phyloP scores from a whole-genome alignment of 2,888 invertebrate species.

The Aromia moschata region DNA sequence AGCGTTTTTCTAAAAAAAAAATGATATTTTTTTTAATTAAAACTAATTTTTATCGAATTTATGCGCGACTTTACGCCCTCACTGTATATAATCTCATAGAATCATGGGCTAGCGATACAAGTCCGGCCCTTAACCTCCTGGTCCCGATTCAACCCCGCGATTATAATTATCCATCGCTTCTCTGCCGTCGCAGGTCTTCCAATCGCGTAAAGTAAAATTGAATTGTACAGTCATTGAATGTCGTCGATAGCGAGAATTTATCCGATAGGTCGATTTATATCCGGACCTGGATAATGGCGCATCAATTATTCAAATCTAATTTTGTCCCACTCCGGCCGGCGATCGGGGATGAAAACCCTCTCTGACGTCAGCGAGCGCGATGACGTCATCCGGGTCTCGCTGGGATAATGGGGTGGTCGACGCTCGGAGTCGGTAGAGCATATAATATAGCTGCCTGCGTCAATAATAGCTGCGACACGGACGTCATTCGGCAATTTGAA shows the following conservation, averaged over 20 bases:
- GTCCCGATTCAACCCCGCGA: background rate
- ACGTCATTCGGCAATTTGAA: background rate
- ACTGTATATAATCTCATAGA: no score
- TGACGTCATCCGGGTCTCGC: constrained; percentile 12
- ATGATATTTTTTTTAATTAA: no score
- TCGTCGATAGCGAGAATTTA: no score
- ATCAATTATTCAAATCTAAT: background rate
- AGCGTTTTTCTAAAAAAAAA: no score
- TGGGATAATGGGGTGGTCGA: background rate
- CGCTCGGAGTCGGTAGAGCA: background rate
- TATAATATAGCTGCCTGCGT: background rate
- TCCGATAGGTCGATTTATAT: background rate
- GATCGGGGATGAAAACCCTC: background rate
- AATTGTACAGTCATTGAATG: no score
- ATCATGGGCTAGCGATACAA: no score
- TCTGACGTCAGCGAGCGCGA: constrained; percentile 1
- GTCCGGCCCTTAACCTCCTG: no score
- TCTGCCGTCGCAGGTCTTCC: background rate
- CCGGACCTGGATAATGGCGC: background rate
- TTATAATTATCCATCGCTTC: background rate
- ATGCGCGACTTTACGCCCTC: no score
- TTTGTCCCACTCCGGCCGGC: background rate
- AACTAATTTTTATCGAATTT: no score
- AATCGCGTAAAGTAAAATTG: background rate
- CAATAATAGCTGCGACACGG: background rate